Base-by-base conservation (phyloP, 1,140 invertebrate species). In the Anastatus disparis region DNA sequence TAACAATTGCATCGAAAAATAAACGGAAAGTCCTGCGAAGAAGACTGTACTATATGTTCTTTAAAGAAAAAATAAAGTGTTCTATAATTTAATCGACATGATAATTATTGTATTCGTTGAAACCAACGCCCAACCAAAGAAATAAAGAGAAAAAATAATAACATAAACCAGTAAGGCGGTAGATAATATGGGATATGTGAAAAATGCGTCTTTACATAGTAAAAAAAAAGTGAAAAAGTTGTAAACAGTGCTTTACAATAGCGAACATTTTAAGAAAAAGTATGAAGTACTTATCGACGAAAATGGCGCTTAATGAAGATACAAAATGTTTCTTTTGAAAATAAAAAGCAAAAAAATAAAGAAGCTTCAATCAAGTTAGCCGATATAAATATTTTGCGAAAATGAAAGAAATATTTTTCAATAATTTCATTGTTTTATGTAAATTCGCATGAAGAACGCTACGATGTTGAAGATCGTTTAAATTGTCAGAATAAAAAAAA, bases 401-500 rank as follows among this genome's bases (percentile, higher is more conserved):
- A n/a, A n/a, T 22, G 10, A 26, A 63, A 50, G n/a, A n/a, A 20
- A 22, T 50, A 3, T 8, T 50, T 17, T 63, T n/a, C n/a, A n/a
- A n/a, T 53, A 24, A 64, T 53, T 64, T 64, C 9, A 64, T 40
- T 64, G 52, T 38, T 40, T 31, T 35, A 31, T 7, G n/a, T 2
- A 42, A 44, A 38, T 38, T 64, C 17, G 10, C 31, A 38, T 40
- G 10, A 6, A 46, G 12, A 31, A 42, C 12, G 15, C 52, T 66
- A 24, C 17, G 3, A 55, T 27, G 22, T 66, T 26, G 27, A 2
- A 67, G n/a, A 52, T 17, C 8, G 29, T 46, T 55, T 66, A 8
- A 62, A 56, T 61, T 70, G 59, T 71, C 52, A 59, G 26, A 58
- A 61, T 72, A 46, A 73, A 69, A 62, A 74, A 70, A 10, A 26